Conservation (phyloP, 2,888 invertebrate species). For the Pardosa pseudoannulata region DNA sequence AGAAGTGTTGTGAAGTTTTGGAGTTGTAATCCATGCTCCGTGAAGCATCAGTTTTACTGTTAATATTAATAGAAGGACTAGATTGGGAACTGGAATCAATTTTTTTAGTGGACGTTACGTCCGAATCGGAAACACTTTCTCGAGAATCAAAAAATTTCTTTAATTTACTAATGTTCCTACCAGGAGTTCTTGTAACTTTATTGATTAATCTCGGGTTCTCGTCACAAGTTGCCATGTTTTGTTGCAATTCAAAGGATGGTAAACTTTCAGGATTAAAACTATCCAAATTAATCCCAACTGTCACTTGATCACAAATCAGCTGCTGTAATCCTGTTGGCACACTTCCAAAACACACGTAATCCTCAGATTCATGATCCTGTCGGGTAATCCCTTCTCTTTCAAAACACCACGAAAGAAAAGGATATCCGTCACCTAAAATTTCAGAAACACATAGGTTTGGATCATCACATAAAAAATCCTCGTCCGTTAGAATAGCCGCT, state of each 20-base stretch:
- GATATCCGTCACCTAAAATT: background rate
- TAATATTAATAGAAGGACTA: background rate
- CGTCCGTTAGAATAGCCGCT: background rate
- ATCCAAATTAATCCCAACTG: background rate
- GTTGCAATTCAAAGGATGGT: background rate
- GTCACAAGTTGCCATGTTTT: slow-evolving; percentile 45
- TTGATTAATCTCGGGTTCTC: slow-evolving; percentile 30
- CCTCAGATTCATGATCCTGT: slow-evolving; percentile 31
- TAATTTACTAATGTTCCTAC: slow-evolving; percentile 55
- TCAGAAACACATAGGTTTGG: background rate
- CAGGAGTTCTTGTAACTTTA: slow-evolving; percentile 38
- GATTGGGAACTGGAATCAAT: background rate
- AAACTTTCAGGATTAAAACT: background rate
- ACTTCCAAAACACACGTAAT: slow-evolving; percentile 37
- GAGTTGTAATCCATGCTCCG: too few relatives aligned
- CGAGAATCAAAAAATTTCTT: slow-evolving; percentile 52
- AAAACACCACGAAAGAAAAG: slow-evolving; percentile 28
- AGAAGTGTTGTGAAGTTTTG: too few relatives aligned
- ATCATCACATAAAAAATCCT: background rate
- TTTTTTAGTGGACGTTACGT: background rate
- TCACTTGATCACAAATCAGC: slow-evolving; percentile 28
- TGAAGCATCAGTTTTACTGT: too few relatives aligned
- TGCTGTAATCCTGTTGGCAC: slow-evolving; percentile 26
- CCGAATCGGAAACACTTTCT: background rate
- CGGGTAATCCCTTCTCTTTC: slow-evolving; percentile 18